phyloP scores from a whole-genome alignment of 2,797 vertebrate species.

The Pseudochromis fuscus region DNA sequence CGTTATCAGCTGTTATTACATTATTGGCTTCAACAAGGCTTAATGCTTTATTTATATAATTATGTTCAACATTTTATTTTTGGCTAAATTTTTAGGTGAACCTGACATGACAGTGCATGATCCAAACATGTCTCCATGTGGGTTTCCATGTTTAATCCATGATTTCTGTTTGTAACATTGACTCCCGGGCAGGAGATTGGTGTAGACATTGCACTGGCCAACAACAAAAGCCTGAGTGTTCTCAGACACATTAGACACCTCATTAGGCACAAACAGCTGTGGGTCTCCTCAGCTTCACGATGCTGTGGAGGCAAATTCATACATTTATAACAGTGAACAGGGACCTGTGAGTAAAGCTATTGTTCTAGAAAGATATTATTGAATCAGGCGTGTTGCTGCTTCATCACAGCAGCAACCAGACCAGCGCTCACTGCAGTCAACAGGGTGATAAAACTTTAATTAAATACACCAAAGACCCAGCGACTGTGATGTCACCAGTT shows the following conservation, averaged over 20 bases:
- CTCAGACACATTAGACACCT: constrained; percentile 69
- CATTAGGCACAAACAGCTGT: constrained; percentile 72
- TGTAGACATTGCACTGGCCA: constrained; percentile 14
- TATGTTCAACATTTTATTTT: too few species aligned
- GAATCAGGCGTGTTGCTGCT: constrained; percentile 17
- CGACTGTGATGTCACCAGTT: too few species aligned
- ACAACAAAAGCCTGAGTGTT: constrained; percentile 45
- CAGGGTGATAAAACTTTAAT: constrained; percentile 2
- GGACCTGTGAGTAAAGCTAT: constrained; percentile 33
- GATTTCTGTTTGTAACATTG: not conserved
- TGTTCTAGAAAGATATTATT: constrained; percentile 37
- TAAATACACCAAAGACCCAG: too few species aligned
- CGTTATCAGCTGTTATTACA: too few species aligned
- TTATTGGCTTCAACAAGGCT: too few species aligned
- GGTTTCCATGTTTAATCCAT: not conserved
- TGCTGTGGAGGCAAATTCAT: constrained; percentile 43
- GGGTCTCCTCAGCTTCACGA: constrained; percentile 45
- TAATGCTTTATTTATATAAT: too few species aligned
- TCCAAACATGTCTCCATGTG: not conserved
- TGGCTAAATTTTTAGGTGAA: too few species aligned
- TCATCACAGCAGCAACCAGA: constrained; percentile 42
- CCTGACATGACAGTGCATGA: too few species aligned
- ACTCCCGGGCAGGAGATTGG: constrained; percentile 24
- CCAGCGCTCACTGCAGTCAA: not conserved
- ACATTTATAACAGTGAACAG: constrained; percentile 68